These are phyloP conservation scores for Eupithecia vulgata DNA, from an alignment of 2,888 invertebrate species.

Conservation along the genomic window DNA sequence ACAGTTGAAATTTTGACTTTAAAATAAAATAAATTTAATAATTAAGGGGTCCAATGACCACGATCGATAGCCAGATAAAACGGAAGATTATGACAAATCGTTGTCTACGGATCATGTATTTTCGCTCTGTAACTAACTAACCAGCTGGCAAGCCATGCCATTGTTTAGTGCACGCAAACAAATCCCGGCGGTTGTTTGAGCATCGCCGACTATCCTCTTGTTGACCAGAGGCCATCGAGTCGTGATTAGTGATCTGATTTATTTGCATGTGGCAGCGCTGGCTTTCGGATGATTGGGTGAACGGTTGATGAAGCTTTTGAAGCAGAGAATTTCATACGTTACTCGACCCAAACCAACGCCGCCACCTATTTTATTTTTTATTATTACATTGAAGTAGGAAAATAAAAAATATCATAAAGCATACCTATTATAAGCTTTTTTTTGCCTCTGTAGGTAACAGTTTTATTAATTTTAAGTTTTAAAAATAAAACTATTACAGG, in stretches of 20 bases:
- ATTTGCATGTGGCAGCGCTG: conserved; percentile 7
- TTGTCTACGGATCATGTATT: not conserved
- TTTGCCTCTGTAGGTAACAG: too few relatives aligned
- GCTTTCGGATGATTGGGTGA: not conserved
- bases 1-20: too few relatives aligned
- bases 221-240: conserved; percentile 14
- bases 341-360: too few relatives aligned
- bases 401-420: too few relatives aligned
- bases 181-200: conserved; percentile 30
- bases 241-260: conserved; percentile 35
- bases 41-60: too few relatives aligned
- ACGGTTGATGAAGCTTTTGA: not conserved
- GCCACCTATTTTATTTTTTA: too few relatives aligned
- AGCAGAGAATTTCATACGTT: too few relatives aligned
- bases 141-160: conserved; percentile 9
- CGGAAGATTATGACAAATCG: not conserved
- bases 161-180: conserved; percentile 22
- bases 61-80: not conserved
- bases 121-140: not conserved
- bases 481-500: too few relatives aligned
- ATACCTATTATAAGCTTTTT: too few relatives aligned
- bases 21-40: too few relatives aligned
- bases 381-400: too few relatives aligned
- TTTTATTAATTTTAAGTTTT: too few relatives aligned
- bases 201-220: conserved; percentile 30